Conservation (phyloP, 2,113 vertebrate species). For the Amphilophus citrinellus region DNA sequence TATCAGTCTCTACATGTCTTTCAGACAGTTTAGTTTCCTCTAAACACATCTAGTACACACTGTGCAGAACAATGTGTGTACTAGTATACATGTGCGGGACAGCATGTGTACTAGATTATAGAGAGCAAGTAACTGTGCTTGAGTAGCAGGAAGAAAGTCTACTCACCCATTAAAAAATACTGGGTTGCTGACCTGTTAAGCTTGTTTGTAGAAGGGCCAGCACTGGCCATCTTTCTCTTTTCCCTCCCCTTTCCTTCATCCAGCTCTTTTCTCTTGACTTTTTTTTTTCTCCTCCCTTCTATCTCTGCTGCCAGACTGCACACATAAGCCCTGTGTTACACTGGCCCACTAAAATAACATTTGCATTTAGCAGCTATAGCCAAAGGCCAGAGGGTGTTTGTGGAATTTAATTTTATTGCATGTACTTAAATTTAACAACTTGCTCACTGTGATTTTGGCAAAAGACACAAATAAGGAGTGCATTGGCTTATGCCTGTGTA, state of each 20-base stretch:
- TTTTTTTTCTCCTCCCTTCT: not conserved
- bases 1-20: not conserved
- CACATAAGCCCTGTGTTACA: conserved; percentile 59
- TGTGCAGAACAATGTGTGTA: not conserved
- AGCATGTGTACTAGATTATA: conserved; percentile 12
- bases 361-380: conserved; percentile 52
- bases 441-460: conserved; percentile 14
- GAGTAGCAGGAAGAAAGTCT: conserved; percentile 29
- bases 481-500: not conserved
- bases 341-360: conserved; percentile 61
- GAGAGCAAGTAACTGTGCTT: conserved; percentile 19
- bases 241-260: not conserved
- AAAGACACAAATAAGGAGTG: not conserved
- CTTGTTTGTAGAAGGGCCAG: conserved; percentile 50
- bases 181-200: conserved; percentile 59
- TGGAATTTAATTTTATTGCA: conserved; percentile 19
- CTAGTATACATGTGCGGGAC: not conserved
- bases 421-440: conserved; percentile 25
- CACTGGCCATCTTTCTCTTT: conserved; percentile 47
- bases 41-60: not conserved
- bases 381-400: conserved; percentile 13
- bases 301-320: conserved; percentile 33
- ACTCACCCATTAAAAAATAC: conserved; percentile 48
- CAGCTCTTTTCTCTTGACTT: conserved; percentile 37
- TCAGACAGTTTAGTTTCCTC: not conserved